A percentile compares a stretch with the other conserved stretches of the same genome.
Conservation (phyloP, 2,888 invertebrate species). For the Thelaira solivaga region DNA sequence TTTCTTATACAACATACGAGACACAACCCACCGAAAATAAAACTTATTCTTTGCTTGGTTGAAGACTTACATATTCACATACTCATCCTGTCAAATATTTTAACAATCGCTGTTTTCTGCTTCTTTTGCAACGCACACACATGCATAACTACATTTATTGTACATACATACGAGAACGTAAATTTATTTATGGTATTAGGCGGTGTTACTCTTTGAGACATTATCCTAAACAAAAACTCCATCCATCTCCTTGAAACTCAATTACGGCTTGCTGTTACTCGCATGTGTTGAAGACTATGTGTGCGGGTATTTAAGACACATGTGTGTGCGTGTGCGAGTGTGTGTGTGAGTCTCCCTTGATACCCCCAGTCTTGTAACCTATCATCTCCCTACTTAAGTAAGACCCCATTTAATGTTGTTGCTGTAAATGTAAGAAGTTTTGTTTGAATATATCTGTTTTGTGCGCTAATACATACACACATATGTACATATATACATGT, state of each 20-base stretch:
- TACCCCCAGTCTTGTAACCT: background rate
- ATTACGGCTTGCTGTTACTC: slow-evolving; percentile 46
- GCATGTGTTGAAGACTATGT: background rate
- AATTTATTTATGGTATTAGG: slow-evolving; percentile 40
- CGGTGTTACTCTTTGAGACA: slow-evolving; percentile 55
- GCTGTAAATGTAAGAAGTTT: slow-evolving; percentile 15
- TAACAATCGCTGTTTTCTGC: slow-evolving; percentile 19
- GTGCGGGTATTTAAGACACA: too few species aligned
- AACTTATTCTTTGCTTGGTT: slow-evolving; percentile 35
- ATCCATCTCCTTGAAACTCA: slow-evolving; percentile 32
- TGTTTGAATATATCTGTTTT: slow-evolving; percentile 19
- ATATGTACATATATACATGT: background rate
- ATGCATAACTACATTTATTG: background rate
- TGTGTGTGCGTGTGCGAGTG: background rate
- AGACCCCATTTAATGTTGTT: slow-evolving; percentile 41
- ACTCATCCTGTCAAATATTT: background rate
- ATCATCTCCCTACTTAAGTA: background rate
- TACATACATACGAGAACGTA: background rate
- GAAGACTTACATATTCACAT: background rate
- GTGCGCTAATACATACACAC: slow-evolving; percentile 26
- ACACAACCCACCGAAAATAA: slow-evolving; percentile 33
- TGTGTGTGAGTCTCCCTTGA: background rate
- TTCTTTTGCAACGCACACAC: background rate
- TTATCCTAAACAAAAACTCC: slow-evolving; percentile 44
- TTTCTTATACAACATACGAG: too few species aligned